phyloP scores from a whole-genome alignment of 2,113 vertebrate genomes.

The Macquaria australasica region DNA sequence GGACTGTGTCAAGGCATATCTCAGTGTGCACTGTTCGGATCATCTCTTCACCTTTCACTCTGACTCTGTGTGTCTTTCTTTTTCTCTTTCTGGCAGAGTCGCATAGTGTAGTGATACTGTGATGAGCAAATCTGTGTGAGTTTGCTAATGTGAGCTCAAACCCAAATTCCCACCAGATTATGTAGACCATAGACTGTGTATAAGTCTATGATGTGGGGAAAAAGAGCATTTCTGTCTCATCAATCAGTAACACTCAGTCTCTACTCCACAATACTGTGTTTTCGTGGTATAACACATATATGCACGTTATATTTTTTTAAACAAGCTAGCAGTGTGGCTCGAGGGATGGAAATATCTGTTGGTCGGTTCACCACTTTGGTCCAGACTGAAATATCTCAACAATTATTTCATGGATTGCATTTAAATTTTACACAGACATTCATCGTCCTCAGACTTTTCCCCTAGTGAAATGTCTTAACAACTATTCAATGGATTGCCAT shows the following conservation, averaged over 20 bases:
- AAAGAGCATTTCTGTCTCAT: neutral
- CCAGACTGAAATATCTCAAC: neutral
- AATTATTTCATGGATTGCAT: neutral
- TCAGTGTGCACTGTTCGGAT: slow-evolving; percentile 32
- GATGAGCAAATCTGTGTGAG: slow-evolving; percentile 41
- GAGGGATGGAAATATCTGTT: neutral
- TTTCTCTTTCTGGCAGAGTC: slow-evolving; percentile 17
- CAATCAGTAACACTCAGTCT: neutral
- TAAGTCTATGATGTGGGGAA: neutral
- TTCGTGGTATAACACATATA: neutral
- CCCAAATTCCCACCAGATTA: slow-evolving; percentile 34
- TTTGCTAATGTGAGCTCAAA: slow-evolving; percentile 53
- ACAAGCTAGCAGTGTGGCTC: neutral
- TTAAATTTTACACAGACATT: neutral
- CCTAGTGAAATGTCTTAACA: neutral
- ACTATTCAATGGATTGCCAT: neutral
- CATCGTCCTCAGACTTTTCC: too few species aligned
- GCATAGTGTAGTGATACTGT: neutral
- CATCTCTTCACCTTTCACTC: slow-evolving; percentile 27
- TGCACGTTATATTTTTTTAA: neutral
- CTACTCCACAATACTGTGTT: neutral
- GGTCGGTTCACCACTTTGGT: neutral
- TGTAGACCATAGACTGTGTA: neutral
- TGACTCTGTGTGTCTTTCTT: neutral
- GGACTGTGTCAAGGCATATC: slow-evolving; percentile 37